Evolutionary conservation across 2,113 vertebrate genomes (phyloP).

Genomic region (Colinus virginianus): DNA sequence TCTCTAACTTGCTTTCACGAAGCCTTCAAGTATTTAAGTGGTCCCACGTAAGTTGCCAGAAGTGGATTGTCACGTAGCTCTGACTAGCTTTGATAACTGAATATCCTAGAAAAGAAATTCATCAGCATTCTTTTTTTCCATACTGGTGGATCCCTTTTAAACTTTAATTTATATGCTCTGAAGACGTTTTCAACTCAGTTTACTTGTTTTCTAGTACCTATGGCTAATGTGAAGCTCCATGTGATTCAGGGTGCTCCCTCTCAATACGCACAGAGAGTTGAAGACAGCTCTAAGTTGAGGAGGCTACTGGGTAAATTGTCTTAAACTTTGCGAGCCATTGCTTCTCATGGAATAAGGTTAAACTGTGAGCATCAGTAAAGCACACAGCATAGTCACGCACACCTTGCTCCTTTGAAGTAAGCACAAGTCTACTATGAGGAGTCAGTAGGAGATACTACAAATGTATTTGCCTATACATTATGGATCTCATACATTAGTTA

Average conservation of each 20-base stretch:
- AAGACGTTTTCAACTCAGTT: neutral
- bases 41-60: neutral
- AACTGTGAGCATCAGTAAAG: neutral
- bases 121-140: neutral
- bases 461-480: neutral
- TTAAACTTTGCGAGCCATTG: neutral
- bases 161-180: neutral
- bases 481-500: neutral
- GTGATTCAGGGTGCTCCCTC: neutral
- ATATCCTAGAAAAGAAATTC: neutral
- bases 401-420: neutral
- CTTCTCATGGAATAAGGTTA: neutral
- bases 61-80: neutral
- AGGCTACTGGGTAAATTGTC: neutral
- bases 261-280: neutral
- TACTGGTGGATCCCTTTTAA: neutral
- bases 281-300: neutral
- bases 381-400: neutral
- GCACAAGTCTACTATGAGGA: neutral
- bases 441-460: neutral
- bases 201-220: neutral
- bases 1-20: neutral
- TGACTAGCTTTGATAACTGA: neutral
- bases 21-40: neutral
- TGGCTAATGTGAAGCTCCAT: neutral